Percentiles rank a stretch among this genome's conserved stretches.
phyloP scores from a whole-genome alignment of 2,113 vertebrate genomes.

The Boleophthalmus pectinirostris region DNA sequence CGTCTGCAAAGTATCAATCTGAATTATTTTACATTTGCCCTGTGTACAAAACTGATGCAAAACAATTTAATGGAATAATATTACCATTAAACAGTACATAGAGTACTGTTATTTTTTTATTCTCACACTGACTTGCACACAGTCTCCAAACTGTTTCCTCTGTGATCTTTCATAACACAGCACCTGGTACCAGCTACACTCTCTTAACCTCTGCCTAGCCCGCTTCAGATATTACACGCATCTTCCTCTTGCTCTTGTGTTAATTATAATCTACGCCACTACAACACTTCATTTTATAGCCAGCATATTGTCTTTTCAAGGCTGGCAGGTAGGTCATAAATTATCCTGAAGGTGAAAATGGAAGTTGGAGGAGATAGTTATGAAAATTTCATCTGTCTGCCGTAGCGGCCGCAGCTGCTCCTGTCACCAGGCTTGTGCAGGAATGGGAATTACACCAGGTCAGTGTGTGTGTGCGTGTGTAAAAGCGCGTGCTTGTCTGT shows the following conservation, averaged over 20 bases:
- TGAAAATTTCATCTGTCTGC: slow-evolving; percentile 99
- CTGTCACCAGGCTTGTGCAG: slow-evolving; percentile 88
- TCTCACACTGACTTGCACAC: too few species aligned
- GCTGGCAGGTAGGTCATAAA: slow-evolving; percentile 95
- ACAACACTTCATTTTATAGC: slow-evolving; percentile 98
- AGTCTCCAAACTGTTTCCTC: background rate
- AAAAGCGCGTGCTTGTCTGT: too few species aligned
- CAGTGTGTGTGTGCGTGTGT: slow-evolving; percentile 31
- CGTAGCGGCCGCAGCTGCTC: slow-evolving; percentile 96
- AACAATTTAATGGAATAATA: too few species aligned
- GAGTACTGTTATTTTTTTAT: too few species aligned
- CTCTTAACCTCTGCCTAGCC: slow-evolving; percentile 13
- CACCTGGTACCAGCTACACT: slow-evolving; percentile 48
- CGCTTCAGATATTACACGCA: slow-evolving; percentile 40
- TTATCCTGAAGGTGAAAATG: slow-evolving; percentile 99
- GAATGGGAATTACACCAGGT: slow-evolving; percentile 87
- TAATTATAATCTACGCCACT: slow-evolving; percentile 98
- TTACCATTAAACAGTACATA: too few species aligned
- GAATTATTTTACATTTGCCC: too few species aligned
- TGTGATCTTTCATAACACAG: slow-evolving; percentile 1
- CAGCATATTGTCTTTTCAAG: slow-evolving; percentile 99
- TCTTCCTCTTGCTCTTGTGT: slow-evolving; percentile 85
- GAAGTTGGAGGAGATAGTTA: slow-evolving; percentile 99
- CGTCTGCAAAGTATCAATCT: too few species aligned
- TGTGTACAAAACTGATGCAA: too few species aligned